Evolutionary conservation across 2,797 vertebrate species (phyloP).

Genomic region (Mormyrops attenuatus): DNA sequence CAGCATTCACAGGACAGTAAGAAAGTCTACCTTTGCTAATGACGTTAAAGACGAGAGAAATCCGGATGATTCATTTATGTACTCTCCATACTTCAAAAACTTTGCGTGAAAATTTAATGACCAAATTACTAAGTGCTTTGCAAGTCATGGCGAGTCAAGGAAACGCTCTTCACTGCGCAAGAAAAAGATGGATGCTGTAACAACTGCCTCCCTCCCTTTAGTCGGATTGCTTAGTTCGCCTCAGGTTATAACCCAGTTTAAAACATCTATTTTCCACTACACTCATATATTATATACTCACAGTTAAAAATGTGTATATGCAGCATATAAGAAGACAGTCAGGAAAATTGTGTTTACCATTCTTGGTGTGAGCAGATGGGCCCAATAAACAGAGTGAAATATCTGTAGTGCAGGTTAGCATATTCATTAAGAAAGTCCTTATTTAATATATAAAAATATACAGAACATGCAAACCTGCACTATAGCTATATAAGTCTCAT

Average conservation of each 20-base stretch:
- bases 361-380: neutral
- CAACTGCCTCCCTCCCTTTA: neutral
- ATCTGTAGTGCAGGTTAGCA: neutral
- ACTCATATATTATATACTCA: neutral
- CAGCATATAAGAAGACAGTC: neutral
- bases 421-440: neutral
- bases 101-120: neutral
- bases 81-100: neutral
- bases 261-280: neutral
- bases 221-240: neutral
- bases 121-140: slow-evolving; percentile 35
- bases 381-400: neutral
- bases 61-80: neutral
- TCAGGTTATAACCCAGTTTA: neutral
- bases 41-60: neutral
- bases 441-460: neutral
- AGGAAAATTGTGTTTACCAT: neutral
- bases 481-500: neutral
- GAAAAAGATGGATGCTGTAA: slow-evolving; percentile 10
- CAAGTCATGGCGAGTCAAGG: slow-evolving; percentile 6
- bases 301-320: neutral
- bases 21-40: neutral
- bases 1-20: neutral
- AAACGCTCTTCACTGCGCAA: slow-evolving; percentile 26
- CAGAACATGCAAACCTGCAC: neutral